A percentile compares a stretch with the other conserved stretches of the same genome.
Conservation (phyloP, 2,888 invertebrate species). For the Patella pellucida region DNA sequence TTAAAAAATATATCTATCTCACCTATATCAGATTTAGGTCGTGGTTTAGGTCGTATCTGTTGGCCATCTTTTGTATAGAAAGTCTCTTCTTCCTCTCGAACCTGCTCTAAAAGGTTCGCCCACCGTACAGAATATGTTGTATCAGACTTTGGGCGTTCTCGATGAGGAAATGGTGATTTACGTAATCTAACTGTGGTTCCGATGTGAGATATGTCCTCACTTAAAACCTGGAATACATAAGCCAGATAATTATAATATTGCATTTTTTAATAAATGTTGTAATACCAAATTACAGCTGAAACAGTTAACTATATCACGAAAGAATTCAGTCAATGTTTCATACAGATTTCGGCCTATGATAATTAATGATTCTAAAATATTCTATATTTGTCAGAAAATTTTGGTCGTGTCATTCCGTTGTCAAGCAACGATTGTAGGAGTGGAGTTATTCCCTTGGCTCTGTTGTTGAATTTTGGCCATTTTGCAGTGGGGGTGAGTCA, state of each 20-base stretch:
- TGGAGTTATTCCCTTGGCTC: too few species aligned
- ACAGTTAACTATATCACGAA: too few species aligned
- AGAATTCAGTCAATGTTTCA: too few species aligned
- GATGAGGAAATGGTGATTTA: conserved; percentile 51
- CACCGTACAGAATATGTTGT: conserved; percentile 50
- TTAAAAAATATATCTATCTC: conserved; percentile 20
- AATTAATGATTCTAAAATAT: too few species aligned
- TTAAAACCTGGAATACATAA: conserved; percentile 15
- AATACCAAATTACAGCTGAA: too few species aligned
- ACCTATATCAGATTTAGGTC: conserved; percentile 62
- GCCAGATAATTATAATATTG: not conserved
- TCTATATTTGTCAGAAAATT: too few species aligned
- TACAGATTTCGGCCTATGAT: too few species aligned
- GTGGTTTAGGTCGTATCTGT: conserved; percentile 40
- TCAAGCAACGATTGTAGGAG: too few species aligned
- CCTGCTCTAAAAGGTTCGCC: conserved; percentile 54
- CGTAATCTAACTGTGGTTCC: conserved; percentile 43
- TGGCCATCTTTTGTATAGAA: conserved; percentile 33
- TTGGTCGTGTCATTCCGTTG: too few species aligned
- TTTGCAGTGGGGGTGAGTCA: too few species aligned
- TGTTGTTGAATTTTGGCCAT: too few species aligned
- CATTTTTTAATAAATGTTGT: too few species aligned
- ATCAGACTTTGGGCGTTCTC: conserved; percentile 60
- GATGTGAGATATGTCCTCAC: not conserved
- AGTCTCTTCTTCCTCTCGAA: conserved; percentile 37